Evolutionary conservation across 2,797 vertebrate genomes (phyloP).

Genomic region (Silurus lanzhouensis): DNA sequence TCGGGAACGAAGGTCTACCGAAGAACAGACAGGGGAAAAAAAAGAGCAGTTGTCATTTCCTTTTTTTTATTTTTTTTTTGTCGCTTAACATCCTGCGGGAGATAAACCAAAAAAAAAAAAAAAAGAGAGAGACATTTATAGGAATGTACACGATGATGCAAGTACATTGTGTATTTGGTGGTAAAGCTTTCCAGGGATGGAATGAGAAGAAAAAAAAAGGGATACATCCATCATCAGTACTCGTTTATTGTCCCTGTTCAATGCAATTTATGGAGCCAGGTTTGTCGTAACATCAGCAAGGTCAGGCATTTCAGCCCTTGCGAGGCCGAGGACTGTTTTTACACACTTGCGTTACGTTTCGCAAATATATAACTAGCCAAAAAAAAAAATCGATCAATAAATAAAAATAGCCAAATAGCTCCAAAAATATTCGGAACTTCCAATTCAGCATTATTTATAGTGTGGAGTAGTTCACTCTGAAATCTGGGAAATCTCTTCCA

Average conservation of each 20-base stretch:
- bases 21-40: not conserved
- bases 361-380: too few species aligned
- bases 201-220: not conserved
- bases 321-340: not conserved
- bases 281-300: not conserved
- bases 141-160: not conserved
- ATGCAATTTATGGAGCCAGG: not conserved
- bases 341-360: not conserved
- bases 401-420: not conserved
- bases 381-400: too few species aligned
- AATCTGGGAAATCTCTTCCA: not conserved
- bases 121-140: not conserved
- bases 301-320: not conserved
- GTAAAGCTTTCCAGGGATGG: conserved; percentile 41
- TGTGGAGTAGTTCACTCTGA: not conserved
- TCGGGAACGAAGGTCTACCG: conserved; percentile 4
- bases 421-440: not conserved
- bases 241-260: not conserved
- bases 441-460: too few species aligned
- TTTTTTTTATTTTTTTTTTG: not conserved
- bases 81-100: not conserved
- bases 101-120: not conserved
- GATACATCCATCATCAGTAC: conserved; percentile 18
- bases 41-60: not conserved
- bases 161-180: conserved; percentile 7